Evolutionary conservation across 2,888 invertebrate genomes (phyloP), one percentile per base, ranked within the genome.

Genomic region (Parelbella ahira): DNA sequence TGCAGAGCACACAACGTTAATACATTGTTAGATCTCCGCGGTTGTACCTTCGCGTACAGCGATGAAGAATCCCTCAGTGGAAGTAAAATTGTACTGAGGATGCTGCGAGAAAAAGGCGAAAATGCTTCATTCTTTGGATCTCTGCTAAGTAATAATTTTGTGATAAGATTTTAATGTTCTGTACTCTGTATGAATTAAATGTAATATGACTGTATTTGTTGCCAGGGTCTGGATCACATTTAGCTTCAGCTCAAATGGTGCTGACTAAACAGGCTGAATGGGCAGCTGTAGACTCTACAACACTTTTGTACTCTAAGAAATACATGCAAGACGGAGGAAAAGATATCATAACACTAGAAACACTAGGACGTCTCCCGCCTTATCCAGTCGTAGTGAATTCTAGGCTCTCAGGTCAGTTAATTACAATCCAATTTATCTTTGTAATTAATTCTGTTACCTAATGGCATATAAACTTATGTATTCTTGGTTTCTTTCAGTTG

Each of bases 321-420:
- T 82, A 78, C 50, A 84, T 91, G 77, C 89, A 90, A 28, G 88
- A 89, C 59, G 78, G 88, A 34, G 88, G 88, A 10, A 88, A 89
- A 53, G 89, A 90, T 32, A 76, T 91, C 24, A 75, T 76, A 30
- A 82, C 89, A 4, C 68, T 93, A 52, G 88, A 89, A 49, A 91
- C 91, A 12, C 72, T 92, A 53, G 93, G 93, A 9, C 91, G 91
- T 8, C 68, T 92, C 23, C 92, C 93, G 1, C 90, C 92, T 0
- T 92, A 92, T 56, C 91, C 92, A 1, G 80, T 93, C 25, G 88
- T 92, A 30, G 81, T 90, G 41, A 92, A 91, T 58, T 68, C 83
- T 9, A 84, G 84, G 45, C 60, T 92, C 41, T 54, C 89, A 68
- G 89, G 92, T 92, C 54, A 38, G 48, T 12, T 7, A 36, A 29